Evolutionary conservation across 2,888 invertebrate species (phyloP).

Genomic region (Apodemia hepburni): DNA sequence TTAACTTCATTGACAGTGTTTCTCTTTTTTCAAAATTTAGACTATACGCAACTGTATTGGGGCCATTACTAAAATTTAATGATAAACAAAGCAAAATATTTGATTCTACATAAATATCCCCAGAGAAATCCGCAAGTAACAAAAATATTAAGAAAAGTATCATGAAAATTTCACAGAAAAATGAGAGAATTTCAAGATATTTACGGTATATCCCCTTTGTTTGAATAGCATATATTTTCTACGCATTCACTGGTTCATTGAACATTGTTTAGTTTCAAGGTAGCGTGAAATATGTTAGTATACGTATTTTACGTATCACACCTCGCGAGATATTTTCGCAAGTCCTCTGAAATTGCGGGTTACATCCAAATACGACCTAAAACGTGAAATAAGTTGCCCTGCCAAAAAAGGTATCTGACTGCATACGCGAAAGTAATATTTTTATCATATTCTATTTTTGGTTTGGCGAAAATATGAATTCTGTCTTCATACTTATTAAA

Average conservation of each 20-base stretch:
- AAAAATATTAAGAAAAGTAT: constrained; percentile 2
- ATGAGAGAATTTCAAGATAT: constrained; percentile 4
- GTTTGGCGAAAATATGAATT: neutral
- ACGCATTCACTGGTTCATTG: constrained; percentile 10
- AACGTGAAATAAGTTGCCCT: constrained; percentile 1
- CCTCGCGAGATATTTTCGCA: constrained; percentile 1
- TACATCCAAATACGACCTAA: constrained; percentile 3
- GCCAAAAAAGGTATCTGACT: neutral
- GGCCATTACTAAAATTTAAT: too few relatives aligned
- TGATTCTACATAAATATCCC: neutral
- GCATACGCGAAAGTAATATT: neutral
- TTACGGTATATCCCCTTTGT: neutral
- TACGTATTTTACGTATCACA: constrained; percentile 12
- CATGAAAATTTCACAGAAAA: constrained; percentile 3
- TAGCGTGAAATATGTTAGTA: constrained; percentile 9
- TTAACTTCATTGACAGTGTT: too few relatives aligned
- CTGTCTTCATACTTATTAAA: neutral
- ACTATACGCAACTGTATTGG: too few relatives aligned
- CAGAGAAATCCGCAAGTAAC: neutral
- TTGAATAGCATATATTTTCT: constrained; percentile 10
- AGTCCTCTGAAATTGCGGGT: constrained; percentile 10
- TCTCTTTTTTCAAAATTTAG: too few relatives aligned
- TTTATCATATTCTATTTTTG: neutral
- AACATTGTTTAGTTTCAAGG: constrained; percentile 6
- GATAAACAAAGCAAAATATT: too few relatives aligned